These are phyloP conservation scores for Pelobates cultripes DNA, from an alignment of 2,797 vertebrate species.

Conservation along the genomic window DNA sequence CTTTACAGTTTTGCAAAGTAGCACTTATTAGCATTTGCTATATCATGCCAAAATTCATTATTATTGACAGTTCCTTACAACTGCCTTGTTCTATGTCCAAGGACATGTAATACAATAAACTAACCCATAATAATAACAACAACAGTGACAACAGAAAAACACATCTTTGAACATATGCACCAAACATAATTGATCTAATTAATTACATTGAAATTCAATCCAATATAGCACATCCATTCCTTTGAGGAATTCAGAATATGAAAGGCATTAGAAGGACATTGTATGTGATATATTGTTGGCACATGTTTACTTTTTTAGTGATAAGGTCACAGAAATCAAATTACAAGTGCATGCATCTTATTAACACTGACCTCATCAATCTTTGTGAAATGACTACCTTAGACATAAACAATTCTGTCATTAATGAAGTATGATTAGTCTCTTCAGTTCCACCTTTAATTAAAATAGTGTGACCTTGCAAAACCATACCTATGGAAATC, in stretches of 20 bases:
- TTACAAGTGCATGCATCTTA: slow-evolving; percentile 67
- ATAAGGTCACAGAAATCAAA: slow-evolving; percentile 69
- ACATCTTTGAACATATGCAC: slow-evolving; percentile 48
- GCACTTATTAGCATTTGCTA: too few species aligned
- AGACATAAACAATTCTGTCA: slow-evolving; percentile 61
- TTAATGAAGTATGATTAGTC: slow-evolving; percentile 51
- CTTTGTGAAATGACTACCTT: slow-evolving; percentile 62
- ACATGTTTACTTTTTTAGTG: slow-evolving; percentile 61
- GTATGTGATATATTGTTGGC: slow-evolving; percentile 53
- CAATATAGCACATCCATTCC: slow-evolving; percentile 40
- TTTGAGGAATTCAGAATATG: slow-evolving; percentile 32
- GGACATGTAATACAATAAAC: slow-evolving; percentile 28
- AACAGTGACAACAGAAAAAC: slow-evolving; percentile 47
- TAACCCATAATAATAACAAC: slow-evolving; percentile 43
- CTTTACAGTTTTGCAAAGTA: too few species aligned
- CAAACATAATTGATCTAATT: slow-evolving; percentile 49
- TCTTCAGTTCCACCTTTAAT: slow-evolving; percentile 50
- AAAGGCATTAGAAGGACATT: slow-evolving; percentile 21
- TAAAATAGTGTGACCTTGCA: slow-evolving; percentile 43
- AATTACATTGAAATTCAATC: slow-evolving; percentile 42
- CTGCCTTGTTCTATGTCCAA: slow-evolving; percentile 3
- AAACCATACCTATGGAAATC: background rate
- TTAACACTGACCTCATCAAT: slow-evolving; percentile 66
- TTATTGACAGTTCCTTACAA: background rate
- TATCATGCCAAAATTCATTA: too few species aligned